Conservation (phyloP, 2,888 invertebrate genomes). For the Zonitis immaculata region DNA sequence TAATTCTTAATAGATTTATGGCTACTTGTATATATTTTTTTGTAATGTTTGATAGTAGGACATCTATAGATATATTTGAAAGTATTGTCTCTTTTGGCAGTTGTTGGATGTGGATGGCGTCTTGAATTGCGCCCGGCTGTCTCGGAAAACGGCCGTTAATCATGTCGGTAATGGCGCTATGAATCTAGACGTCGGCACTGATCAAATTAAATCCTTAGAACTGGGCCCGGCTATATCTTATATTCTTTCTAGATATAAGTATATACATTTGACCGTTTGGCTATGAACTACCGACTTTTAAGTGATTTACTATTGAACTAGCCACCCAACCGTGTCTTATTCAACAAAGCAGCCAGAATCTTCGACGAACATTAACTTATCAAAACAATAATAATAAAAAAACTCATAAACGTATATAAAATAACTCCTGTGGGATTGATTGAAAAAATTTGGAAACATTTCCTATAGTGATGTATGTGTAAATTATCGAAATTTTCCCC, state of each 20-base stretch:
- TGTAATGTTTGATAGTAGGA: no score
- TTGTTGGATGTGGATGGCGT: slow-evolving; percentile 31
- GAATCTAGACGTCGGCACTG: slow-evolving; percentile 52
- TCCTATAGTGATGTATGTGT: background rate
- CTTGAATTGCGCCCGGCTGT: slow-evolving; percentile 37
- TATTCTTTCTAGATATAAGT: no score
- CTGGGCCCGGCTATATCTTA: slow-evolving; percentile 42
- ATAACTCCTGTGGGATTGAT: background rate
- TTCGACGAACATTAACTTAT: slow-evolving; percentile 17
- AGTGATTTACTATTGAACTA: slow-evolving; percentile 34
- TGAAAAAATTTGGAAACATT: background rate
- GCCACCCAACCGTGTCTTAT: slow-evolving; percentile 17
- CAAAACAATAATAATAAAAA: slow-evolving; percentile 9
- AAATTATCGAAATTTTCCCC: background rate
- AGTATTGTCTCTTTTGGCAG: slow-evolving; percentile 22
- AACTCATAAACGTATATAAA: background rate
- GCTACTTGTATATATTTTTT: no score
- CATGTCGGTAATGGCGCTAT: slow-evolving; percentile 51
- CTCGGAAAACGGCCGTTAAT: slow-evolving; percentile 49
- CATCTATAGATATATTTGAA: no score
- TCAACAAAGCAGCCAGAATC: slow-evolving; percentile 10
- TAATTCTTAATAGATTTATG: no score
- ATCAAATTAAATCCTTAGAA: slow-evolving; percentile 52
- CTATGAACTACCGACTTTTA: slow-evolving; percentile 28
- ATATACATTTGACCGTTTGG: no score